Conservation (phyloP, 2,888 invertebrate species). For the Polydrusus tereticollis region DNA sequence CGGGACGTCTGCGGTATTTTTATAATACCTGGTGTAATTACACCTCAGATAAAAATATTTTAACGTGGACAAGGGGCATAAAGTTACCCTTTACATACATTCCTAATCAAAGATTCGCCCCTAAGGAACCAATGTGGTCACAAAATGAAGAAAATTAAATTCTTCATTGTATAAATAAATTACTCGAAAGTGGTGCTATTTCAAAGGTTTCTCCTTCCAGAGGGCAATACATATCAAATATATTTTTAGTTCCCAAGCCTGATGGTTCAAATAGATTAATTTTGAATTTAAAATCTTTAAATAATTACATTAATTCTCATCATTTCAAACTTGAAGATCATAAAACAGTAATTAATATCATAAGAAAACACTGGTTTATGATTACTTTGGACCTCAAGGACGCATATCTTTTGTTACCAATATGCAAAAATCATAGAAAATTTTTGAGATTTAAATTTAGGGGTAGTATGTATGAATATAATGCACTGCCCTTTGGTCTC, state of each 20-base stretch:
- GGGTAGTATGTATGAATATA: not conserved
- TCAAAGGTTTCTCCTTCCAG: not conserved
- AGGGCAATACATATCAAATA: conserved; percentile 18
- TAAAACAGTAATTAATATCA: not conserved
- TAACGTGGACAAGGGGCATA: no score
- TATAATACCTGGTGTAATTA: no score
- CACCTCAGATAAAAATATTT: no score
- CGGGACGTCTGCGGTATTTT: no score
- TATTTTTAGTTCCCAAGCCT: conserved; percentile 19
- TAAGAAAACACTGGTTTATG: not conserved
- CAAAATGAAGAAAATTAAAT: no score
- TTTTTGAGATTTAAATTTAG: conserved; percentile 17
- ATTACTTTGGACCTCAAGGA: conserved; percentile 18
- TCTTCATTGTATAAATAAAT: no score
- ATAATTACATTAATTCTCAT: not conserved
- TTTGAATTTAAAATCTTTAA: conserved; percentile 6
- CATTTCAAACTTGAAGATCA: conserved; percentile 16
- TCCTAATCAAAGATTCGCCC: no score
- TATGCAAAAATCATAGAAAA: conserved; percentile 1
- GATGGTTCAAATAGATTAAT: conserved; percentile 12
- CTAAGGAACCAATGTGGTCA: no score
- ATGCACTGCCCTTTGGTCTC: conserved; percentile 20
- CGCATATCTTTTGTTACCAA: conserved; percentile 3
- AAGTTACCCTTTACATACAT: no score
- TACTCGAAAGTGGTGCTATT: not conserved